Base-by-base conservation (phyloP, 2,888 invertebrate genomes). In the Drosophila atripex region DNA sequence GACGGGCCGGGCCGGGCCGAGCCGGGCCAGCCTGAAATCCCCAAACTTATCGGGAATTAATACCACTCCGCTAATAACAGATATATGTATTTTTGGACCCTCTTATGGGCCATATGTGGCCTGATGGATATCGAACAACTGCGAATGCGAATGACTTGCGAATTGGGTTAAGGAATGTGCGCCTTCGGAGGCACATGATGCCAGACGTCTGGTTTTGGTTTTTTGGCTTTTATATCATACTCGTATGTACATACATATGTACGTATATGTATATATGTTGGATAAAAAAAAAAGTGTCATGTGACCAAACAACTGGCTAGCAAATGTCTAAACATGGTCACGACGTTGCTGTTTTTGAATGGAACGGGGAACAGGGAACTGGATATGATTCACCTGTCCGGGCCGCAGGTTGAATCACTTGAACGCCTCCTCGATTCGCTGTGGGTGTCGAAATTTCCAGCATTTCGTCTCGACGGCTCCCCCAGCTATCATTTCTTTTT, bases 251-350 rank as follows among this genome's bases (percentile, higher is more conserved):
- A n/a, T n/a, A n/a, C n/a, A n/a, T n/a, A n/a, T n/a, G n/a, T n/a
- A n/a, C n/a, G n/a, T n/a, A 51, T 50, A 46, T 64, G 25, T 64
- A 76, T 74, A 71, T 78, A 77, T 70, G 75, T 77, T 46, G 63
- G 60, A 21, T 35, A 21, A 23, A 64, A 70, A 47, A 49, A 52
- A 58, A 38, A 59, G 55, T 60, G 78, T 82, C 82, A 82, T 82
- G 84, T 82, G 82, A 82, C 83, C 68, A 86, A 82, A 77, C 68
- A 78, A 65, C 73, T 80, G 86, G 71, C 84, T 86, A 63, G 80
- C 80, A 63, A 83, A 74, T 74, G 84, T 80, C 82, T 82, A 80
- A 77, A 75, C 77, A 76, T 83, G 86, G 86, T 55, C 72, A 71
- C 66, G 61, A 71, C 64, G 65, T 7, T 63, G 69, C 6, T 51